Evolutionary conservation across 2,113 vertebrate genomes (phyloP).

Genomic region (Catharus fuscescens): DNA sequence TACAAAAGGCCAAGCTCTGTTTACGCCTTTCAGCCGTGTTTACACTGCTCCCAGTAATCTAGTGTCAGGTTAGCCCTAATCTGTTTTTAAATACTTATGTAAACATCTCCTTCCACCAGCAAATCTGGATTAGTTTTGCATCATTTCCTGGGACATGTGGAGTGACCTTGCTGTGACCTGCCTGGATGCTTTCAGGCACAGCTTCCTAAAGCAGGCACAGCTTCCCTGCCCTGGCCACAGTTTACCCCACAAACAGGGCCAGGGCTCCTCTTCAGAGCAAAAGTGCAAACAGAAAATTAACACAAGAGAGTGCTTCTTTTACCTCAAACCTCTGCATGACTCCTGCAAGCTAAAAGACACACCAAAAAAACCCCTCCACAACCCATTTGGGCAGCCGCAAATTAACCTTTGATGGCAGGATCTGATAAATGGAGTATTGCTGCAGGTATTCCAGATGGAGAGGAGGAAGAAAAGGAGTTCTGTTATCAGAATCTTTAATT

Average conservation of each 20-base stretch:
- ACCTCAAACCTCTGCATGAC: background rate
- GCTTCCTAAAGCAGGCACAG: constrained; percentile 29
- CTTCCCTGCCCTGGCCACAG: background rate
- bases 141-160: constrained; percentile 79
- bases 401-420: constrained; percentile 34
- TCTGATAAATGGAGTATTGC: constrained; percentile 7
- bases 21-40: constrained; percentile 69
- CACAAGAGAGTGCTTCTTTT: background rate
- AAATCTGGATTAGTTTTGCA: constrained; percentile 88
- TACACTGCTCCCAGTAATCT: constrained; percentile 78
- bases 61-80: constrained; percentile 85
- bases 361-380: background rate
- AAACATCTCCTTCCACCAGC: constrained; percentile 87
- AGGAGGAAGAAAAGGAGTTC: constrained; percentile 24
- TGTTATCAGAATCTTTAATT: background rate
- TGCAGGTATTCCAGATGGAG: constrained; percentile 12
- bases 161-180: constrained; percentile 75
- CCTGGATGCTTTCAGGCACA: constrained; percentile 58
- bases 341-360: background rate
- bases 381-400: background rate
- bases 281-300: constrained; percentile 27
- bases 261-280: background rate
- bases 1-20: constrained; percentile 63
- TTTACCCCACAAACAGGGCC: background rate
- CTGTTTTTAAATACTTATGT: constrained; percentile 87